Evolutionary conservation across 2,888 invertebrate species (phyloP).

Genomic region (Campopleginae sp.): DNA sequence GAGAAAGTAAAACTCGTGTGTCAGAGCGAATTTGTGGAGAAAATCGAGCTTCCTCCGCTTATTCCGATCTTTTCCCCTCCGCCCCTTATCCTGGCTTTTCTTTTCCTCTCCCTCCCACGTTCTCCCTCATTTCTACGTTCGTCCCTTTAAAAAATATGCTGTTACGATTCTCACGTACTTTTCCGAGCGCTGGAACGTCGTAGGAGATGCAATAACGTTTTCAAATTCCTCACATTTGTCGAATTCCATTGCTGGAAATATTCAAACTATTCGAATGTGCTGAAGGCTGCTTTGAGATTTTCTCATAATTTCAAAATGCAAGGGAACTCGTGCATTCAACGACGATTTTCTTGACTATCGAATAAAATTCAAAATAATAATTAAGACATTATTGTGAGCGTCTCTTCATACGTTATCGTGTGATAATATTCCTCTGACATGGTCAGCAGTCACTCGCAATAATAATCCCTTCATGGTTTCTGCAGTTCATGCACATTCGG

Average conservation of each 20-base stretch:
- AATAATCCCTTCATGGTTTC: neutral
- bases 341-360: no score
- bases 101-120: neutral
- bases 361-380: no score
- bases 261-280: neutral
- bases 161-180: neutral
- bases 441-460: neutral
- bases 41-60: neutral
- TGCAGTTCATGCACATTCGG: neutral
- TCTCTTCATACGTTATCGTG: no score
- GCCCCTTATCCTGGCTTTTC: neutral
- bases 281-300: neutral
- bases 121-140: neutral
- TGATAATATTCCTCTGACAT: no score
- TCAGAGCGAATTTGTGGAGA: constrained; percentile 1
- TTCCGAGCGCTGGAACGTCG: neutral
- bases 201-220: neutral
- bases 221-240: neutral
- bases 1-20: neutral
- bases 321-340: no score
- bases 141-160: neutral
- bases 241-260: neutral
- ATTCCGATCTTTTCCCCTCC: neutral
- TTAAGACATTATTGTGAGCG: no score
- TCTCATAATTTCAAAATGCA: no score